Base-by-base conservation (phyloP, 2,888 invertebrate species). In the Noctua janthina region DNA sequence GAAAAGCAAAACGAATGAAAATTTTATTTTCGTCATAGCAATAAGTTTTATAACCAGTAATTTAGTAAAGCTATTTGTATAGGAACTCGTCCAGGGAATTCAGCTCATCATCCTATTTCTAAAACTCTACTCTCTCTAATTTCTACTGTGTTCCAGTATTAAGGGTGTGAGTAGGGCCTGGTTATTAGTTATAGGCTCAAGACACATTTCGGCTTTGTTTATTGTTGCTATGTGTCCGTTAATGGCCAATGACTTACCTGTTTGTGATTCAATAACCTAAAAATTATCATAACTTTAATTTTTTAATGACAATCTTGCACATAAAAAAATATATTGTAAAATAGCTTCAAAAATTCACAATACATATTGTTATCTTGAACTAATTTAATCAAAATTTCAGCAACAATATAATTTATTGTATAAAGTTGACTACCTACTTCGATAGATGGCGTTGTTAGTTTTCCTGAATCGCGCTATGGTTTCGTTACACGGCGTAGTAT, bases 391-490 rank as follows among this genome's bases (percentile, higher is more conserved):
- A 59, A 59, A 59, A 59, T 59, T 23, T 11, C 59, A 59, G n/a
- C 15, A 35, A 46, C 1, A 76, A 15, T 10, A 10, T 2, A 46
- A 17, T 46, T 8, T n/a, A 1, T 10, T 76, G 4, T 35, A 0
- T 11, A 39, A 68, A 69, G 70, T 54, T 80, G 43, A 35, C 17
- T 13, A 7, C 10, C 4, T 35, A 46, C 10, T 17, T 62, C 69
- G 62, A 64, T 81, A 80, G 70, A 54, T 70, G 51, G 71, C 35
- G 51, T 81, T 79, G 43, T 64, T 54, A 70, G 15, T 5, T 43
- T 81, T 79, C 10, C 51, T 70, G 59, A 64, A 81, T 81, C 81
- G 62, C 62, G 81, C 62, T 71, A 81, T 81, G 62, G 62, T 81
- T 81, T 64, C 35, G 43, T 81, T 70, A 43, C 51, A 54, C 15